Conservation (phyloP, 2,797 vertebrate species). For the Spea hammondii region DNA sequence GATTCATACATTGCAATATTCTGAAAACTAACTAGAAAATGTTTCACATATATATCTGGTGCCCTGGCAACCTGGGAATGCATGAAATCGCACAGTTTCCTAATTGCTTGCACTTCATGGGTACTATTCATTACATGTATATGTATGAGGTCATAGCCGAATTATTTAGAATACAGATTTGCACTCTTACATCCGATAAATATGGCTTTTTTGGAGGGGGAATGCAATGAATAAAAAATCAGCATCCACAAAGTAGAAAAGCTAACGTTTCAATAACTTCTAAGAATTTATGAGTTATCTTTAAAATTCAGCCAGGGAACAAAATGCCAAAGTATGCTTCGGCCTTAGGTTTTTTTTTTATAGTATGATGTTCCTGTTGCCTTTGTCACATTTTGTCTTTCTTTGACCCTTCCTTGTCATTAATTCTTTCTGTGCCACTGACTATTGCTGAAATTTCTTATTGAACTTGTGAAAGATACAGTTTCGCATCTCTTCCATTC, state of each 20-base stretch:
- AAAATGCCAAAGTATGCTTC: slow-evolving; percentile 16
- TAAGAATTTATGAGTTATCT: slow-evolving; percentile 16
- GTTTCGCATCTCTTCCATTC: not conserved
- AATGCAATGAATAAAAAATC: slow-evolving; percentile 20
- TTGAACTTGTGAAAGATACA: not conserved
- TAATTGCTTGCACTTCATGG: not conserved
- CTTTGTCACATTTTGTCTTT: not conserved
- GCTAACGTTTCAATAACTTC: not conserved
- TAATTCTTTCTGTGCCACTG: not conserved
- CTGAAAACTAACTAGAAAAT: no score
- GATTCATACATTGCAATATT: no score
- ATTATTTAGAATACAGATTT: not conserved
- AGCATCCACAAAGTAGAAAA: slow-evolving; percentile 1
- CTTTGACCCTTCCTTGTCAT: not conserved
- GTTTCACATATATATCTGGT: no score
- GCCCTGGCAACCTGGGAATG: no score
- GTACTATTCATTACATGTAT: not conserved
- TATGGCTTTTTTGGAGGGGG: not conserved
- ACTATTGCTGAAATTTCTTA: not conserved
- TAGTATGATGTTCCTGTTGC: not conserved
- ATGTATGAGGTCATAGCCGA: not conserved
- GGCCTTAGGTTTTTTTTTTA: not conserved
- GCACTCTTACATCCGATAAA: not conserved
- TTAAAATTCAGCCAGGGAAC: not conserved
- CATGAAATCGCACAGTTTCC: not conserved